Conservation (phyloP, 2,797 vertebrate species). For the Yasuhikotakia modesta region DNA sequence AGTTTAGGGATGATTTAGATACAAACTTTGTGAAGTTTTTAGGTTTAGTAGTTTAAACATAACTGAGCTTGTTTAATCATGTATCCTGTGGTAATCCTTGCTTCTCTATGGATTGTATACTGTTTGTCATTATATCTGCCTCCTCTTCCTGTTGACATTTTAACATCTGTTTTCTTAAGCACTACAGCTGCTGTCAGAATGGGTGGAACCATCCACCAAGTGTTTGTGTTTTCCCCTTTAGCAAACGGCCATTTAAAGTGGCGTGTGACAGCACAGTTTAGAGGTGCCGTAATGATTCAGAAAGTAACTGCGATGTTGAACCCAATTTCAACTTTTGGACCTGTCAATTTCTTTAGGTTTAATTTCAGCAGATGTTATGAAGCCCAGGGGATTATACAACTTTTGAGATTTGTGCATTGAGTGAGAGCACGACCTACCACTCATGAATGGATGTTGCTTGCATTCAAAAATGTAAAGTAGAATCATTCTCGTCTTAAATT, state of each 20-base stretch:
- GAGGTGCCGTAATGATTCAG: slow-evolving; percentile 45
- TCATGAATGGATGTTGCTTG: slow-evolving; percentile 26
- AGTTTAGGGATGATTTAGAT: background rate
- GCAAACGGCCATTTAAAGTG: slow-evolving; percentile 39
- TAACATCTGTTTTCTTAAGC: slow-evolving; percentile 57
- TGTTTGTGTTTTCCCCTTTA: slow-evolving; percentile 12
- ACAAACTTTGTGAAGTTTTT: slow-evolving; percentile 4
- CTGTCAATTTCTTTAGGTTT: slow-evolving; percentile 44
- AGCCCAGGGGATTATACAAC: slow-evolving; percentile 32
- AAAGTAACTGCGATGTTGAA: slow-evolving; percentile 47
- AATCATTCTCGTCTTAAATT: background rate
- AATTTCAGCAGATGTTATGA: slow-evolving; percentile 38
- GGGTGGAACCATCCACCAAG: slow-evolving; percentile 32
- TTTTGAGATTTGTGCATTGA: slow-evolving; percentile 23
- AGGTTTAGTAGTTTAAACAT: slow-evolving; percentile 3
- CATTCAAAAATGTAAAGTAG: background rate
- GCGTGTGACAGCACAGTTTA: slow-evolving; percentile 50
- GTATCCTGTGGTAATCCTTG: slow-evolving; percentile 6
- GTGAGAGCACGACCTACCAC: slow-evolving; percentile 18
- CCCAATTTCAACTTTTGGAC: slow-evolving; percentile 42
- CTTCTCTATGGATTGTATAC: slow-evolving; percentile 6
- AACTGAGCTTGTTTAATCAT: slow-evolving; percentile 14
- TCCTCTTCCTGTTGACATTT: slow-evolving; percentile 47
- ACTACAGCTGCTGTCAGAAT: slow-evolving; percentile 55
- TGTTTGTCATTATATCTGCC: slow-evolving; percentile 22